Conservation (phyloP, 2,797 vertebrate species). For the Syncerus caffer region DNA sequence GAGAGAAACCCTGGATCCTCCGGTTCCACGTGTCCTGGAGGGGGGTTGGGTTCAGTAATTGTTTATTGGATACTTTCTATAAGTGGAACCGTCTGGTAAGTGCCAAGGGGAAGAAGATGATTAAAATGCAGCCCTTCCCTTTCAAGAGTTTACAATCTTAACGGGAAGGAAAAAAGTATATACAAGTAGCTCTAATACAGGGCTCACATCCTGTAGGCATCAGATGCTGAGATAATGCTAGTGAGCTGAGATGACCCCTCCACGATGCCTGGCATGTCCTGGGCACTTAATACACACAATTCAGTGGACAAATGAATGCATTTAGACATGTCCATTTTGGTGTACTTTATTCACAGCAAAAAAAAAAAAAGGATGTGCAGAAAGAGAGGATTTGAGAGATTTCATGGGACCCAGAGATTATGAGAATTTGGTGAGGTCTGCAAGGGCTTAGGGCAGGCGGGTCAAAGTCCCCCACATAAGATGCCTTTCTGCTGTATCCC, state of each 20-base stretch:
- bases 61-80: not conserved
- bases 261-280: no score
- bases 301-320: not conserved
- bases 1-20: not conserved
- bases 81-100: not conserved
- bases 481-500: not conserved
- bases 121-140: not conserved
- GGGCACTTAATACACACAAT: not conserved
- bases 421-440: not conserved
- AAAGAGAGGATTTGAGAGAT: not conserved
- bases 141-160: not conserved
- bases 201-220: not conserved
- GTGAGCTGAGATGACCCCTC: not conserved
- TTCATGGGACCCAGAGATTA: not conserved
- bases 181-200: not conserved
- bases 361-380: not conserved
- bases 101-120: not conserved
- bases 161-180: not conserved
- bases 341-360: not conserved
- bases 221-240: not conserved
- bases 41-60: not conserved
- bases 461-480: fast-evolving
- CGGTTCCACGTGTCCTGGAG: not conserved
- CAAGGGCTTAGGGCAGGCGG: not conserved
- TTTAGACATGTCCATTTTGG: not conserved